Percentiles rank a stretch among this genome's conserved stretches.
Evolutionary conservation across 2,888 invertebrate species (phyloP).

Genomic region (Drosophila prostipennis): DNA sequence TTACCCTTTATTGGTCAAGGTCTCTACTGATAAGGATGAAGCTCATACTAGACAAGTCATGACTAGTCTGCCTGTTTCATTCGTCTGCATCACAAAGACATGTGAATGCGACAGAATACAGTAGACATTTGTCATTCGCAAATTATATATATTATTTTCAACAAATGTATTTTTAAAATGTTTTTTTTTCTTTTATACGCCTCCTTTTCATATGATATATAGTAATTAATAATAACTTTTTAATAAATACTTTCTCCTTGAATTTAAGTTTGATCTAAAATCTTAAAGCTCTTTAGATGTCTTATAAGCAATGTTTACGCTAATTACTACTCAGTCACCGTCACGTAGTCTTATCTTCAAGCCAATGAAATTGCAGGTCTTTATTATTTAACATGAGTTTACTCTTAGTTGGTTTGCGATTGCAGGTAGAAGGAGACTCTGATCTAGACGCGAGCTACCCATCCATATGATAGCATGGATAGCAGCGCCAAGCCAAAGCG

Average conservation of each 20-base stretch:
- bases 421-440: slow-evolving; percentile 14
- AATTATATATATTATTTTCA: neutral
- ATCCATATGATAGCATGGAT: slow-evolving; percentile 78
- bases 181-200: too few species aligned
- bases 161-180: too few species aligned
- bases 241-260: too few species aligned
- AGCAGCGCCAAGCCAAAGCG: slow-evolving; percentile 82
- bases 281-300: neutral
- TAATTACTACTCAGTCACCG: neutral
- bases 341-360: slow-evolving; percentile 15
- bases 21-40: slow-evolving; percentile 16
- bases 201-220: too few species aligned
- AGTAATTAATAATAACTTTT: too few species aligned
- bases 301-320: neutral
- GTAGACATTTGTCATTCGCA: neutral
- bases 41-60: slow-evolving; percentile 9
- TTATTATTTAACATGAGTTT: slow-evolving; percentile 19
- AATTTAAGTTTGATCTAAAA: too few species aligned
- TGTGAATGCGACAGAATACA: neutral
- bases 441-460: slow-evolving; percentile 1
- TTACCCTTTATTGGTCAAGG: slow-evolving; percentile 21
- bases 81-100: neutral
- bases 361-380: neutral
- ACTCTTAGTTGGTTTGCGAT: slow-evolving; percentile 1
- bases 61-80: neutral